Conservation (phyloP, 2,113 vertebrate genomes). For the Morone chrysops region DNA sequence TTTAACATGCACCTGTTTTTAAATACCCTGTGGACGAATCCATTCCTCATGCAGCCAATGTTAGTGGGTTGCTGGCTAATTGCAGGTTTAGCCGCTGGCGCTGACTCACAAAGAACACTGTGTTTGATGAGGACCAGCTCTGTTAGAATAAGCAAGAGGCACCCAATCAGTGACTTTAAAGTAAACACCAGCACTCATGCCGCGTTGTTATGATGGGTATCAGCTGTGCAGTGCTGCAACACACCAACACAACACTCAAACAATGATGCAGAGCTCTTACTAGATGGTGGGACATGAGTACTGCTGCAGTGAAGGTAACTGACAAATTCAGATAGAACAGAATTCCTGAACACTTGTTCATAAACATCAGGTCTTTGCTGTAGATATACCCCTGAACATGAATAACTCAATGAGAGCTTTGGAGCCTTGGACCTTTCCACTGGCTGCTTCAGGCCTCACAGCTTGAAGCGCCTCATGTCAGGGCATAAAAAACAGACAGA, state of each 20-base stretch:
- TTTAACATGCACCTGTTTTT: slow-evolving; percentile 70
- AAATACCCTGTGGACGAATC: slow-evolving; percentile 59
- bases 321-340: neutral
- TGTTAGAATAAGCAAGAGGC: slow-evolving; percentile 50
- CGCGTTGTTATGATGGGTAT: slow-evolving; percentile 72
- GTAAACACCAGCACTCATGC: slow-evolving; percentile 60
- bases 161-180: slow-evolving; percentile 49
- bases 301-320: neutral
- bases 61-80: slow-evolving; percentile 57
- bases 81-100: slow-evolving; percentile 51
- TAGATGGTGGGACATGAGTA: neutral
- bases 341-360: neutral
- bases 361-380: neutral
- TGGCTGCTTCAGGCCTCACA: slow-evolving; percentile 50
- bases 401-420: neutral
- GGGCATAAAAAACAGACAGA: slow-evolving; percentile 29
- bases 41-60: slow-evolving; percentile 59
- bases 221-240: slow-evolving; percentile 61
- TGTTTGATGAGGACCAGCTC: slow-evolving; percentile 59
- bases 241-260: neutral
- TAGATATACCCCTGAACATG: neutral
- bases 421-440: slow-evolving; percentile 38
- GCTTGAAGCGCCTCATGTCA: slow-evolving; percentile 50
- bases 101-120: slow-evolving; percentile 53
- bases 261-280: neutral